These are phyloP conservation scores for Mus spretus DNA, from an alignment of 2,797 vertebrate species.

Conservation along the genomic window DNA sequence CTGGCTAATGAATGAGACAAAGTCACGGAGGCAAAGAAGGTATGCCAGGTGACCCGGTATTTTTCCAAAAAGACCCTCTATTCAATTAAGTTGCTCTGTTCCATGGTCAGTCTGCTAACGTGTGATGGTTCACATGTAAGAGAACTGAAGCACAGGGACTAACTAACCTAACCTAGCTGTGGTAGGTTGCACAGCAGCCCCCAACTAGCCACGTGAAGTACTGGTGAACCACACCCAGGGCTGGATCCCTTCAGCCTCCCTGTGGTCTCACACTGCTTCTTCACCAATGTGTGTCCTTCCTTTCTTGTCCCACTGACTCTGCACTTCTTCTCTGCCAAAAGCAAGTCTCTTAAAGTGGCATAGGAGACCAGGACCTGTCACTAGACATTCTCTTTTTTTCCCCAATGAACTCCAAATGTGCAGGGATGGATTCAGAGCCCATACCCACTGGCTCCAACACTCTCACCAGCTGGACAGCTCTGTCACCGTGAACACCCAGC, in stretches of 20 bases:
- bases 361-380: neutral
- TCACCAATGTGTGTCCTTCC: neutral
- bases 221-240: neutral
- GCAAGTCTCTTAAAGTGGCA: neutral
- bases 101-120: neutral
- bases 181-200: neutral
- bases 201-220: neutral
- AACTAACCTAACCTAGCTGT: neutral
- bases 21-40: neutral
- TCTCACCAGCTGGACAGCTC: neutral
- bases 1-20: neutral
- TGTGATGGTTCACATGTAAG: neutral
- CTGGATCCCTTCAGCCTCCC: neutral
- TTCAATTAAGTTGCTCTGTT: fast-evolving
- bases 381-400: neutral
- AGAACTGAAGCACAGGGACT: neutral
- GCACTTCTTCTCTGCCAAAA: neutral
- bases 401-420: neutral
- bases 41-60: fast-evolving
- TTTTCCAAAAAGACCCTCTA: neutral
- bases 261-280: neutral
- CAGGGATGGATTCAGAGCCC: neutral
- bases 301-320: neutral
- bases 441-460: neutral
- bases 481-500: neutral